These are phyloP conservation scores for Hemithea aestivaria DNA, from an alignment of 2,888 invertebrate genomes.

Conservation along the genomic window DNA sequence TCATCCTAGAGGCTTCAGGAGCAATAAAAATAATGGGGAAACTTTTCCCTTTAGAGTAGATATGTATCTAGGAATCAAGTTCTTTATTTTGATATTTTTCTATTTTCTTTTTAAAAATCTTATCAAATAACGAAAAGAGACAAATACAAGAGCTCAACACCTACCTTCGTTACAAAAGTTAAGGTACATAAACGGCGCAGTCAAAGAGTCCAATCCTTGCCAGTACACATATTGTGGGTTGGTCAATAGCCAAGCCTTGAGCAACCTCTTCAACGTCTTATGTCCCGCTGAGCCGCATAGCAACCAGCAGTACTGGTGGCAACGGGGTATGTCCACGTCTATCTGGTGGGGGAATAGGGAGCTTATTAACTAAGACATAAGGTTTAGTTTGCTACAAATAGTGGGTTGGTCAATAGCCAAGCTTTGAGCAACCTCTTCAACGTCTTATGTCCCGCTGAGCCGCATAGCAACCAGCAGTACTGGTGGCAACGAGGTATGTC, in stretches of 20 bases:
- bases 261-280: slow-evolving; percentile 91
- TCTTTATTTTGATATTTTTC: too few species aligned
- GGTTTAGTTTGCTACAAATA: neutral
- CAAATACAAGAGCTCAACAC: neutral
- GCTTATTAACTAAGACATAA: too few species aligned
- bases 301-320: slow-evolving; percentile 98
- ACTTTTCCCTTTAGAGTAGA: too few species aligned
- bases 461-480: slow-evolving; percentile 97
- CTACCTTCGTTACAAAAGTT: slow-evolving; percentile 98
- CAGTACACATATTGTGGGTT: slow-evolving; percentile 99
- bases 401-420: slow-evolving; percentile 94
- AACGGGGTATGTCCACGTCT: slow-evolving; percentile 99
- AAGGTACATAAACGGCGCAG: slow-evolving; percentile 97
- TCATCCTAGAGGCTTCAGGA: too few species aligned
- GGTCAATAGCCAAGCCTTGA: slow-evolving; percentile 97
- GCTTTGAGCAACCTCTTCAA: slow-evolving; percentile 96
- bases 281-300: slow-evolving; percentile 97
- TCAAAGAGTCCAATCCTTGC: slow-evolving; percentile 99
- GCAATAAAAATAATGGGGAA: too few species aligned
- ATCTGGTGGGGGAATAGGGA: slow-evolving; percentile 79
- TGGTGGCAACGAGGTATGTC: slow-evolving; percentile 99
- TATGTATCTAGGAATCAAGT: too few species aligned
- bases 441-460: slow-evolving; percentile 94
- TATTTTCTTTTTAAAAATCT: too few species aligned
- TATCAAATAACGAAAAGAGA: too few species aligned